Evolutionary conservation across 2,797 vertebrate species (phyloP).

Genomic region (Paramormyrops hopkinsi): DNA sequence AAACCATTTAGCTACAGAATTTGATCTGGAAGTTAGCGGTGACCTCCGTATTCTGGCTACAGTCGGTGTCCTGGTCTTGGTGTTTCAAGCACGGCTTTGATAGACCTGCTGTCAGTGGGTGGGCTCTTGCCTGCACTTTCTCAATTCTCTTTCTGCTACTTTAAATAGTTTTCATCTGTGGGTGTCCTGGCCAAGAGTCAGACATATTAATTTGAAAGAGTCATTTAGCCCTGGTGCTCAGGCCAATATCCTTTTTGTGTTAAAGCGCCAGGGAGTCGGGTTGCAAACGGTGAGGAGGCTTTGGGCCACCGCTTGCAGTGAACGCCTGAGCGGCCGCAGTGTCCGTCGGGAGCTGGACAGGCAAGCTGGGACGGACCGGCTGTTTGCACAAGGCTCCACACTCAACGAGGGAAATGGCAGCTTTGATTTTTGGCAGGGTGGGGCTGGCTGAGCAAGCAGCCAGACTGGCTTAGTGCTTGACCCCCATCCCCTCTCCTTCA

Average conservation of each 20-base stretch:
- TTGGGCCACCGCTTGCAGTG: neutral
- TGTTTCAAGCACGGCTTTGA: neutral
- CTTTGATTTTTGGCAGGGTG: neutral
- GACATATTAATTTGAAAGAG: slow-evolving; percentile 8
- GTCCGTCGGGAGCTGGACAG: neutral
- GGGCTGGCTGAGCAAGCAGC: neutral
- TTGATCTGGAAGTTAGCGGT: neutral
- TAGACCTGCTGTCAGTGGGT: neutral
- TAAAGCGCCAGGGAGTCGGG: neutral
- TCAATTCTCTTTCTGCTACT: neutral
- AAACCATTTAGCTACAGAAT: neutral
- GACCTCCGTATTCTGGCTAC: neutral
- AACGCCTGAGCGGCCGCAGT: neutral
- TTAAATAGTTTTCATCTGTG: slow-evolving; percentile 7
- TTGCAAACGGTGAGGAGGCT: neutral
- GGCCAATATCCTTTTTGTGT: neutral
- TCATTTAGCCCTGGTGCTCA: neutral
- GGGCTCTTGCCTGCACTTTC: neutral
- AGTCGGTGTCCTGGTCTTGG: neutral
- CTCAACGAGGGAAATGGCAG: neutral
- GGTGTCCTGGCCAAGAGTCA: neutral
- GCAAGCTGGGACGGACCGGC: neutral
- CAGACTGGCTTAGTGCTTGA: neutral
- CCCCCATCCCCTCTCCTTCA: neutral
- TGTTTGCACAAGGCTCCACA: neutral